These are phyloP conservation scores for Girardia tigrina DNA, from an alignment of 2,888 invertebrate species.

Conservation along the genomic window DNA sequence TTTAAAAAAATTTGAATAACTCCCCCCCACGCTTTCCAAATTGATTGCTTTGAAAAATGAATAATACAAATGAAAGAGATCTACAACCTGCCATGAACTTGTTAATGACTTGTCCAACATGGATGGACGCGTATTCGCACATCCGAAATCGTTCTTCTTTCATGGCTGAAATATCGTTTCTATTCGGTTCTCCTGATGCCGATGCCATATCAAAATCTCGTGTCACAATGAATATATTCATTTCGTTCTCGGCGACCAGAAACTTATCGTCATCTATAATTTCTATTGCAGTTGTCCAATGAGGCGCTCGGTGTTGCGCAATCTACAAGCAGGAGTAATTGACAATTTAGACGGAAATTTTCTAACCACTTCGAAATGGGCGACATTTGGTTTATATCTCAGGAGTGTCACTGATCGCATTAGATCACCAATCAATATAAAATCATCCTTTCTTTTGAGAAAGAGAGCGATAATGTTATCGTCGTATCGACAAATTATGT, in stretches of 20 bases:
- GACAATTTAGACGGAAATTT: not conserved
- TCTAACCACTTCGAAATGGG: slow-evolving; percentile 34
- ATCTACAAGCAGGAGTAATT: slow-evolving; percentile 53
- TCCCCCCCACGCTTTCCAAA: too few species aligned
- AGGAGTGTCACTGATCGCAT: slow-evolving; percentile 87
- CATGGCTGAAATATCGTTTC: not conserved
- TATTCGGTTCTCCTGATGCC: not conserved
- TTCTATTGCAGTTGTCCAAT: slow-evolving; percentile 95
- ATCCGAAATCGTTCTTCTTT: slow-evolving; percentile 1
- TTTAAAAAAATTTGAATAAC: too few species aligned
- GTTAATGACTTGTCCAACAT: not conserved
- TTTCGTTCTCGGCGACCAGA: slow-evolving; percentile 84
- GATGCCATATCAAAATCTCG: slow-evolving; percentile 27
- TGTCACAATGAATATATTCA: slow-evolving; percentile 63
- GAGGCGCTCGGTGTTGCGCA: slow-evolving; percentile 82
- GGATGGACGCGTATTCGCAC: not conserved
- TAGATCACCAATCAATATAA: slow-evolving; percentile 85
- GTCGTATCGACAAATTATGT: slow-evolving; percentile 88
- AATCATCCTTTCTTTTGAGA: slow-evolving; percentile 88
- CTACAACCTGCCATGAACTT: slow-evolving; percentile 18
- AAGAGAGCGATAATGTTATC: slow-evolving; percentile 86
- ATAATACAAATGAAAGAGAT: too few species aligned
- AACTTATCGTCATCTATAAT: slow-evolving; percentile 93
- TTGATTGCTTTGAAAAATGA: too few species aligned
- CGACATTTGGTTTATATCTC: slow-evolving; percentile 63